Evolutionary conservation across 2,113 vertebrate genomes (phyloP).

Genomic region (Erythrocebus patas): DNA sequence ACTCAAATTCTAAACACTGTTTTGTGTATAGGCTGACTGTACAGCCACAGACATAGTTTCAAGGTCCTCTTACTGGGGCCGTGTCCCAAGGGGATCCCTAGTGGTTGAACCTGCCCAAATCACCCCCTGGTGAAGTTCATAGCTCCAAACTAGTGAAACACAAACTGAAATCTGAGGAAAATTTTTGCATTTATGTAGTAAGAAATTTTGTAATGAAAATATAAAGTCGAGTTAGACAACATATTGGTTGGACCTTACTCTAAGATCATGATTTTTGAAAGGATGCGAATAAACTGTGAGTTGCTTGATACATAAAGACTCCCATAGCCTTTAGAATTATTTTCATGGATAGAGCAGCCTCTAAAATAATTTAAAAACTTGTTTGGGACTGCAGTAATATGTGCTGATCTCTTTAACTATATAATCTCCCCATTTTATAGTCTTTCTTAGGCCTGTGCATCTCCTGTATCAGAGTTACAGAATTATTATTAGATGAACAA

Average conservation of each 20-base stretch:
- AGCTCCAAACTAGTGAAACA: neutral
- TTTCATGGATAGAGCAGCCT: neutral
- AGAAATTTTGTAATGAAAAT: neutral
- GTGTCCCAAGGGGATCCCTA: neutral
- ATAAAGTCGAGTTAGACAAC: neutral
- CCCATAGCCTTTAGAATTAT: neutral
- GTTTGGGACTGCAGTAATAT: neutral
- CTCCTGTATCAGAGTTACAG: neutral
- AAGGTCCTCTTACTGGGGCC: neutral
- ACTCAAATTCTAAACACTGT: neutral
- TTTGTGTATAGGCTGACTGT: neutral
- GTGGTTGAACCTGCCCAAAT: neutral
- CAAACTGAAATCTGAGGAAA: neutral
- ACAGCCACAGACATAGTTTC: neutral
- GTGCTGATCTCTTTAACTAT: neutral
- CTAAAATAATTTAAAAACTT: neutral
- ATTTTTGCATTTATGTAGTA: neutral
- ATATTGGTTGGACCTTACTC: neutral
- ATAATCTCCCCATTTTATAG: neutral
- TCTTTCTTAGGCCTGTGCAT: neutral
- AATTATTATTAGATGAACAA: neutral
- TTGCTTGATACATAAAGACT: neutral
- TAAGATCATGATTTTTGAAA: neutral
- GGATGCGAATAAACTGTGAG: neutral
- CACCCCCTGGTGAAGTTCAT: neutral